phyloP scores from a whole-genome alignment of 2,113 vertebrate species.

The Cyanoramphus novaezelandiae region DNA sequence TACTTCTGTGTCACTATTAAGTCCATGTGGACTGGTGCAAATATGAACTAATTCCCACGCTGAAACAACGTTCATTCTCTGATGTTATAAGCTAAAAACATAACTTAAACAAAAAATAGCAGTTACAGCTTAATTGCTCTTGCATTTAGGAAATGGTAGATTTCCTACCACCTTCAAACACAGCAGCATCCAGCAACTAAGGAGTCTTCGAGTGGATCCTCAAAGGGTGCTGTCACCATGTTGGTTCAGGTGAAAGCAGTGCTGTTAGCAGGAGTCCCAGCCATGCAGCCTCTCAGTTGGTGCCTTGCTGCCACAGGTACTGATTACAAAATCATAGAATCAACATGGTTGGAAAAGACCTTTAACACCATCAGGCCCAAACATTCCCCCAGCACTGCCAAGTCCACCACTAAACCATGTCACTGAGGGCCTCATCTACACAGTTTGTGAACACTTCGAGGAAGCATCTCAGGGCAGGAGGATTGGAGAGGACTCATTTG shows the following conservation, averaged over 20 bases:
- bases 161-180: background rate
- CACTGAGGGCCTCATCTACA: background rate
- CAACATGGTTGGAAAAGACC: background rate
- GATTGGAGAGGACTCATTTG: background rate
- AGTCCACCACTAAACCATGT: background rate
- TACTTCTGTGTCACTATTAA: background rate
- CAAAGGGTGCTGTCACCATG: background rate
- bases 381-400: background rate
- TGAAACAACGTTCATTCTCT: background rate
- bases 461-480: background rate
- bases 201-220: background rate
- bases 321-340: background rate
- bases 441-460: background rate
- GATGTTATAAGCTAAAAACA: background rate
- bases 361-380: background rate
- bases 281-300: background rate
- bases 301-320: background rate
- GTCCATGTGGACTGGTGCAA: background rate
- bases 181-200: background rate
- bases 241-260: background rate
- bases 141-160: background rate
- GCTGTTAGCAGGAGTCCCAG: background rate
- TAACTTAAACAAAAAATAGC: background rate
- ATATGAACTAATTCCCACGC: background rate
- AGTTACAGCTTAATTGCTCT: background rate